Evolutionary conservation across 2,113 vertebrate genomes (phyloP).

Genomic region (Pseudonaja textilis): DNA sequence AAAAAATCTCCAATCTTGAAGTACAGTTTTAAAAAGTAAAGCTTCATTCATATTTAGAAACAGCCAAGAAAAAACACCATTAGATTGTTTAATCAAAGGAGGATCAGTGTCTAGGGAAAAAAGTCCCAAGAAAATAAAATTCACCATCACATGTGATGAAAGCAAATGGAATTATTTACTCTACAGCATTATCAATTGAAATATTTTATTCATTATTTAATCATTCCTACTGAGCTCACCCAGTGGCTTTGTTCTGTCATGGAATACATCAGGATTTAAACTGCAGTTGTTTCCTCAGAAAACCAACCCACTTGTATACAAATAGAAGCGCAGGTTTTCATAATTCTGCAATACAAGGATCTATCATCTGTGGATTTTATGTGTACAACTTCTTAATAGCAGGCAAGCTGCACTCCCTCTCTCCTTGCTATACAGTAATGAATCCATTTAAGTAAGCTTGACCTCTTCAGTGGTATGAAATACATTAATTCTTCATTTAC

Average conservation of each 20-base stretch:
- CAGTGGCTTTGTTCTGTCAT: conserved; percentile 17
- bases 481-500: not conserved
- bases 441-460: not conserved
- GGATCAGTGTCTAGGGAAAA: conserved; percentile 47
- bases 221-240: conserved; percentile 35
- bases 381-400: not conserved
- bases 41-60: not conserved
- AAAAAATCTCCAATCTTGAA: not conserved
- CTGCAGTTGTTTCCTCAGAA: conserved; percentile 5
- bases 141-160: conserved; percentile 46
- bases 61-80: not conserved
- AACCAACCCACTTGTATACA: conserved; percentile 3
- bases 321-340: fast-evolving
- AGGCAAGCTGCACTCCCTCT: not conserved
- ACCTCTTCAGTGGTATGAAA: not conserved
- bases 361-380: not conserved
- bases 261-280: not conserved
- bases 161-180: conserved; percentile 65
- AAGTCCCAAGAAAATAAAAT: conserved; percentile 54
- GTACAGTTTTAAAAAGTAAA: not conserved
- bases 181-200: conserved; percentile 42
- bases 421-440: conserved; percentile 10
- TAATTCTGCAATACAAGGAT: not conserved
- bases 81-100: conserved; percentile 3
- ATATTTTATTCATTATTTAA: conserved; percentile 63